Conservation (phyloP, 2,113 vertebrate species). For the Tyrannus savana region DNA sequence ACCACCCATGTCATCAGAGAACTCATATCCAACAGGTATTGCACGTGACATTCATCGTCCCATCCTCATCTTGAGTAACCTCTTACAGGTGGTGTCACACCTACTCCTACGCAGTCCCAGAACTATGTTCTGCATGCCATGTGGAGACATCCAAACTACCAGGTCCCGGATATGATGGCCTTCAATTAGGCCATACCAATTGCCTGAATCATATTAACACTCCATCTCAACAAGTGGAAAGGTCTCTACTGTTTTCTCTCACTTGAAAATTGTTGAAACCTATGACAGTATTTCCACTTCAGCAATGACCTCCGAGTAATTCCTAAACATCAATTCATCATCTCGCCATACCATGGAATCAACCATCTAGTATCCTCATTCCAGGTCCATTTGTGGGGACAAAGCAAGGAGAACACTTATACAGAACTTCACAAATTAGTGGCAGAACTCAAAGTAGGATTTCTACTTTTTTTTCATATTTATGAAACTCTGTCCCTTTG, state of each 20-base stretch:
- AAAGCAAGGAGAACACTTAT: not conserved
- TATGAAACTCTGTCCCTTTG: not conserved
- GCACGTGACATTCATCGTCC: not conserved
- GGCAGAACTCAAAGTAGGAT: not conserved
- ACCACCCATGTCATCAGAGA: accelerated
- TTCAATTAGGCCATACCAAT: not conserved
- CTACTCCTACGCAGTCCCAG: not conserved
- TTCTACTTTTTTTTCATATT: not conserved
- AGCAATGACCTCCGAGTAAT: not conserved
- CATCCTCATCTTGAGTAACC: not conserved
- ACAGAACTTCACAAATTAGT: accelerated
- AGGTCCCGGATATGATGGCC: not conserved
- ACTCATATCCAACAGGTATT: not conserved
- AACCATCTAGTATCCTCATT: not conserved
- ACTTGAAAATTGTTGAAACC: not conserved
- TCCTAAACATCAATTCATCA: not conserved
- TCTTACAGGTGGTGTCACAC: not conserved
- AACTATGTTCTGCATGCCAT: not conserved
- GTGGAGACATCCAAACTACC: not conserved
- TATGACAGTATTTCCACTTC: not conserved
- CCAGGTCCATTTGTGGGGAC: not conserved
- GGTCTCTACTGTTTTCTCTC: not conserved
- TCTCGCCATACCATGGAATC: accelerated
- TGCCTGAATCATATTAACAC: not conserved
- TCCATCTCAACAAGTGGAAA: not conserved